These are phyloP conservation scores for Chamaea fasciata DNA, from an alignment of 2,113 vertebrate genomes.

Conservation along the genomic window DNA sequence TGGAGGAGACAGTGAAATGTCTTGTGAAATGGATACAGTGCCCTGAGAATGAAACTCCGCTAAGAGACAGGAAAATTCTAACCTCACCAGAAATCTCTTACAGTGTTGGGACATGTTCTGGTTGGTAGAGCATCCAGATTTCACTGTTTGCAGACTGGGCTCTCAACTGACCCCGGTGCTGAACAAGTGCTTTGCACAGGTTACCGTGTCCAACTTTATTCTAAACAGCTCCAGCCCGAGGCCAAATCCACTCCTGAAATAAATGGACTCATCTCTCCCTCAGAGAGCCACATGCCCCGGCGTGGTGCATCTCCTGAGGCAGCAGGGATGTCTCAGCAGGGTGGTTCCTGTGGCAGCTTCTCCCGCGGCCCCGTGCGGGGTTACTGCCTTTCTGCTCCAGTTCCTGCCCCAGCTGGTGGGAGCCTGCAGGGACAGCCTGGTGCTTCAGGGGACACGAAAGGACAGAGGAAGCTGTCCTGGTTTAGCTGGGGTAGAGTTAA, in stretches of 20 bases:
- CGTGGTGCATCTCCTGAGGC: background rate
- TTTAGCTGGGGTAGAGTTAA: background rate
- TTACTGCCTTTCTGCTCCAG: conserved; percentile 32
- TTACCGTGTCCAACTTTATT: background rate
- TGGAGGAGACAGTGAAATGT: background rate
- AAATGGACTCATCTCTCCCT: background rate
- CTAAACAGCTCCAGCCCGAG: conserved; percentile 11
- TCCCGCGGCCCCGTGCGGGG: background rate
- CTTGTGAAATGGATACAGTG: background rate
- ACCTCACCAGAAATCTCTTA: background rate
- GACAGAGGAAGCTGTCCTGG: background rate
- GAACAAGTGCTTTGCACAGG: conserved; percentile 32
- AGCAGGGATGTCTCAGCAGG: background rate
- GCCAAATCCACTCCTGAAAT: background rate
- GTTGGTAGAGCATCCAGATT: background rate
- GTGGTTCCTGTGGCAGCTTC: background rate
- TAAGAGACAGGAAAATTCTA: background rate
- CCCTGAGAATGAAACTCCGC: background rate
- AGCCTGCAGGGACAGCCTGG: background rate
- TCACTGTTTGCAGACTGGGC: background rate
- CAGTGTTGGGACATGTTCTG: background rate
- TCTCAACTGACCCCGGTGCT: conserved; percentile 34
- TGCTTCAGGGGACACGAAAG: background rate
- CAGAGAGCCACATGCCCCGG: background rate
- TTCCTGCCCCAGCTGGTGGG: background rate